A percentile compares a stretch with the other conserved stretches of the same genome.
phyloP scores from a whole-genome alignment of 2,113 vertebrate species.

The Ophiodon elongatus region DNA sequence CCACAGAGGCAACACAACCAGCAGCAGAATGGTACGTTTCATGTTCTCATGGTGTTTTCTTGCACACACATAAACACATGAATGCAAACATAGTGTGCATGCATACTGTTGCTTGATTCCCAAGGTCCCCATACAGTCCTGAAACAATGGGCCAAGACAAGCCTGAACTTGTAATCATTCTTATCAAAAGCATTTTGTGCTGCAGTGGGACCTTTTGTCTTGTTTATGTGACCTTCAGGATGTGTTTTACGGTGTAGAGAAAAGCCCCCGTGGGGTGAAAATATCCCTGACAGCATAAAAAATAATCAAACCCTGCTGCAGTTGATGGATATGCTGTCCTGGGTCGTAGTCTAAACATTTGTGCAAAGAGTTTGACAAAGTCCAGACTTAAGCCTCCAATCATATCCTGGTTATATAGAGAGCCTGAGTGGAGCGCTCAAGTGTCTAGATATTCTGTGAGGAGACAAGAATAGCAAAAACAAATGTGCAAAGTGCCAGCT shows the following conservation, averaged over 20 bases:
- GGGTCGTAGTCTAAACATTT: constrained; percentile 79
- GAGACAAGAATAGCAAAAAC: constrained; percentile 54
- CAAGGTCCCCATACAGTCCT: constrained; percentile 35
- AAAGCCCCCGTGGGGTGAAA: constrained; percentile 52
- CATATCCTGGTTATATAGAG: constrained; percentile 68
- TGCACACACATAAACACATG: neutral
- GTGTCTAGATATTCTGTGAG: constrained; percentile 26
- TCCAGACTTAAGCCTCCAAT: constrained; percentile 67
- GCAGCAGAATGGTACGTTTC: constrained; percentile 75
- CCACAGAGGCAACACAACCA: constrained; percentile 83
- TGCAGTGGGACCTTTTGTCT: constrained; percentile 48
- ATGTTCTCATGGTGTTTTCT: neutral
- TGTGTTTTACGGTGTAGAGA: constrained; percentile 52
- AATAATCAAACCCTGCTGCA: constrained; percentile 58
- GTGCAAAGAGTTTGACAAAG: constrained; percentile 69
- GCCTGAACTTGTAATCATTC: constrained; percentile 36
- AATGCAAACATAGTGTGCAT: neutral
- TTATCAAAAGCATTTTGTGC: constrained; percentile 66
- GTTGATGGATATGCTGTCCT: constrained; percentile 62
- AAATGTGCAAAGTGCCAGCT: constrained; percentile 53
- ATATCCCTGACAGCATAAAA: constrained; percentile 57
- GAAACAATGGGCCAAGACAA: constrained; percentile 62
- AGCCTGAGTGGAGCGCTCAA: constrained; percentile 49
- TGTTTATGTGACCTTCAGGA: constrained; percentile 74
- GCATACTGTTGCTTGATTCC: constrained; percentile 21